Evolutionary conservation across 2,888 invertebrate genomes (phyloP), one percentile per base, ranked within the genome.

Genomic region (Drosophila affinis): DNA sequence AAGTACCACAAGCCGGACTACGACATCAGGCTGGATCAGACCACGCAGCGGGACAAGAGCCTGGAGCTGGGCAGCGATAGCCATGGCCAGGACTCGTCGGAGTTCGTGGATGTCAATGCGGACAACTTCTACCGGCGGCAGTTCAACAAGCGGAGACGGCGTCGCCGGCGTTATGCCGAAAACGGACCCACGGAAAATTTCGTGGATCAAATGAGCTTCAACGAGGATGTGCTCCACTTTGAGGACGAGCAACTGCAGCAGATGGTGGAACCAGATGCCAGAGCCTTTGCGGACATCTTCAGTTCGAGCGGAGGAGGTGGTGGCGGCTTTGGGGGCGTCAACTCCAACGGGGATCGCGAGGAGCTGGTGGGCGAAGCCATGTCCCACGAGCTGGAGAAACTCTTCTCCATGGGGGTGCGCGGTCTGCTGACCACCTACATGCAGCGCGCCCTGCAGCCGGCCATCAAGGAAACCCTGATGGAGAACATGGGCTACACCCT

Each of bases 401-500:
- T 97, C 51, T 97, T 97, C 84, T 94, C 97, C 0, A 95, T 95
- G 91, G 96, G 97, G n/a, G 96, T 97, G 51, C 93, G 96, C 78
- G 95, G 96, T 17, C 93, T 97, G 52, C 91, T 97, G 49, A 96
- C 96, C 0, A 95, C 95, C 29, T 97, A 97, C 83, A 96, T 97
- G 95, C 96, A 97, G 90, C 95, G 95, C 77, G 96, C 96, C 84
- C 91, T 97, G 55, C 96, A 97, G 85, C 96, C 96, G 9, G 96
- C 97, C 46, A 96, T 97, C 62, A 96, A 96, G 90, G 97, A 97
- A 88, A 96, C 97, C 0, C 92, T 97, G 34, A 96, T 97, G 97
- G 94, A 96, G 75, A 96, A 96, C 90, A 95, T 97, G 95, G 97
- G 97, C 7, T 97, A 97, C 90, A 96, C 96, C 48, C 94, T 97